Base-by-base conservation (phyloP, 2,888 invertebrate genomes). In the Bruchidius siliquastri region DNA sequence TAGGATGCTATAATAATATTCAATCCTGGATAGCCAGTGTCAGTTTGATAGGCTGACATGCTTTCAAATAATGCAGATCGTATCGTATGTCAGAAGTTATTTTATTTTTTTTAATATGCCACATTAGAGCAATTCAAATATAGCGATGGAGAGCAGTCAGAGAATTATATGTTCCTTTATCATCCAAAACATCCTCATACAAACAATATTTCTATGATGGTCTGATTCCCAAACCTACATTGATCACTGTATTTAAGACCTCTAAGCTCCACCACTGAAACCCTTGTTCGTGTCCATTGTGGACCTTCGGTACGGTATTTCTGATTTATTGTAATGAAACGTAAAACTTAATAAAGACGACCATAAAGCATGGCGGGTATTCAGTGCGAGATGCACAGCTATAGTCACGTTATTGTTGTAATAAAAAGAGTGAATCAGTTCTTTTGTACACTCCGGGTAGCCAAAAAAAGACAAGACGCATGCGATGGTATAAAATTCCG, bases 241-340 rank as follows among this genome's bases (percentile, higher is more conserved):
- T 67, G n/a, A 67, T 67, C 10, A 6, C 10, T 26, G 26, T 4
- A 8, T 26, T 8, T 26, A 26, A 49, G 13, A 13, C 18, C 10
- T 26, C 8, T 8, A 8, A 26, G 8, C 26, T 49, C 49, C 49
- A 49, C 49, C 49, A 49, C 49, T 49, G 49, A 49, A 3, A 49
- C 13, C 49, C 49, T 49, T 49, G 0, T 68, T 68, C 68, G 68
- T 68, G 75, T 49, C 71, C 76, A 76, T 71, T 76, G 75, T 77
- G 75, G 74, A 78, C 49, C 49, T 49, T 49, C 76, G 75, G 76
- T 76, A 75, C 49, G 72, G 70, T 76, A 74, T 73, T 74, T 73
- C 78, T 79, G 80, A 81, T 81, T 80, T 81, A 81, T 80, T 73
- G 78, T 79, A 79, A 80, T 81, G 81, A 81, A 81, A 81, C 76